Evolutionary conservation across 2,113 vertebrate species (phyloP).

Genomic region (Myocastor coypus): DNA sequence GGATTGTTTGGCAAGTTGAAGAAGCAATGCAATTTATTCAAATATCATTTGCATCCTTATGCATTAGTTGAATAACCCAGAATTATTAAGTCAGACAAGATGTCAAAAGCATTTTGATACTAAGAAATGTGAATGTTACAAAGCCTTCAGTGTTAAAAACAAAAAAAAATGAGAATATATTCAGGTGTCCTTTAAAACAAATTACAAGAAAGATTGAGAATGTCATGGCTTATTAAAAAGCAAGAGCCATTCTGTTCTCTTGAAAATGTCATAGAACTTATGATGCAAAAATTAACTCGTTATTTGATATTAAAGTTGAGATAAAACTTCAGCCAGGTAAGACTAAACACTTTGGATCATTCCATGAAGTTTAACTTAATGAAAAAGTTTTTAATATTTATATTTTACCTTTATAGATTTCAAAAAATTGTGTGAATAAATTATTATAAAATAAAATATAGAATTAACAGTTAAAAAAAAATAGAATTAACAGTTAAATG

Average conservation of each 20-base stretch:
- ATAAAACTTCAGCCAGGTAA: conserved; percentile 47
- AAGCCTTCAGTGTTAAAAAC: conserved; percentile 27
- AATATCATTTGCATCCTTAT: conserved; percentile 11
- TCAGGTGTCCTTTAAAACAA: conserved; percentile 59
- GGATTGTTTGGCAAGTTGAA: background rate
- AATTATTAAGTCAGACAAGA: conserved; percentile 60
- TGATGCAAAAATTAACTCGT: conserved; percentile 49
- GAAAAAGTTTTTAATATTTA: conserved; percentile 51
- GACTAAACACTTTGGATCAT: conserved; percentile 35
- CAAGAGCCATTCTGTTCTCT: background rate
- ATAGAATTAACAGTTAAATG: too few species aligned
- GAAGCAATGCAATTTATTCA: conserved; percentile 29
- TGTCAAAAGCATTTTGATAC: conserved; percentile 32
- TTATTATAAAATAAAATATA: conserved; percentile 25
- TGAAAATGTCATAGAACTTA: conserved; percentile 62
- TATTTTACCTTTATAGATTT: conserved; percentile 21
- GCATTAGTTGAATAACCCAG: background rate
- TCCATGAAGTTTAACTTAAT: conserved; percentile 45
- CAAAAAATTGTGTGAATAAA: background rate
- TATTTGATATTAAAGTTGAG: conserved; percentile 61
- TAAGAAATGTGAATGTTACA: conserved; percentile 31
- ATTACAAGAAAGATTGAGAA: conserved; percentile 1
- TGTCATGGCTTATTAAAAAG: conserved; percentile 57
- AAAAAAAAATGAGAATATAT: background rate
- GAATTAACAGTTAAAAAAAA: conserved; percentile 55